Percentiles rank a stretch among this genome's conserved stretches.
Evolutionary conservation across 2,888 invertebrate species (phyloP).

Genomic region (Diloba caeruleocephala): DNA sequence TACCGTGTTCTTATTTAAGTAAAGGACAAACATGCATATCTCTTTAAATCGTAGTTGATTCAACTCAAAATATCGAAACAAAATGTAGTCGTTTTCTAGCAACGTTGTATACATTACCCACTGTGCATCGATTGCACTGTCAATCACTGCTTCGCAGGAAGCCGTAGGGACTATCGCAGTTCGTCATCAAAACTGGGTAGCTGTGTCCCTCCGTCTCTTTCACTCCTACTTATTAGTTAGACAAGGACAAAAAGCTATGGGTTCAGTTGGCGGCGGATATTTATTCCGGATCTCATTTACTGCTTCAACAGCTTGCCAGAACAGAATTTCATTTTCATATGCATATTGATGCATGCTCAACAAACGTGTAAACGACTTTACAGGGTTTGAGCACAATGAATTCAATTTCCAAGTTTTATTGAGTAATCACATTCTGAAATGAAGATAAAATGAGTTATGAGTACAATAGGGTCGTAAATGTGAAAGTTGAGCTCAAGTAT

Average conservation of each 20-base stretch:
- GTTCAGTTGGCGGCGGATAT: constrained; percentile 77
- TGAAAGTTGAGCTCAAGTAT: neutral
- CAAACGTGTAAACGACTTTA: constrained; percentile 63
- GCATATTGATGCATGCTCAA: constrained; percentile 72
- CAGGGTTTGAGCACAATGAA: constrained; percentile 43
- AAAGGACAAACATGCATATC: no score
- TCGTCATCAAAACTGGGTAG: constrained; percentile 64
- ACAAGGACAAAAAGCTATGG: constrained; percentile 59
- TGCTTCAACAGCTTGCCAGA: constrained; percentile 74
- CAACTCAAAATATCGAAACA: neutral
- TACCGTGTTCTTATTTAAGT: no score
- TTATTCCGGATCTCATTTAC: constrained; percentile 83
- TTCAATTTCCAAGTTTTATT: constrained; percentile 48
- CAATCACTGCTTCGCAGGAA: constrained; percentile 74
- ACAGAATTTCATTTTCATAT: constrained; percentile 77
- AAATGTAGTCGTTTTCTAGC: neutral
- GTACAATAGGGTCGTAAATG: constrained; percentile 3
- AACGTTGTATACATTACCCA: constrained; percentile 20
- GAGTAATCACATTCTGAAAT: constrained; percentile 32
- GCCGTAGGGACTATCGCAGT: constrained; percentile 69
- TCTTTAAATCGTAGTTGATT: no score
- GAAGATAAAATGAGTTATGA: constrained; percentile 38
- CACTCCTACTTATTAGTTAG: constrained; percentile 33
- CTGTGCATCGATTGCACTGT: constrained; percentile 76
- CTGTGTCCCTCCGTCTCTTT: constrained; percentile 49